Base-by-base conservation (phyloP, 2,888 invertebrate genomes). In the Tortricodes alternella region DNA sequence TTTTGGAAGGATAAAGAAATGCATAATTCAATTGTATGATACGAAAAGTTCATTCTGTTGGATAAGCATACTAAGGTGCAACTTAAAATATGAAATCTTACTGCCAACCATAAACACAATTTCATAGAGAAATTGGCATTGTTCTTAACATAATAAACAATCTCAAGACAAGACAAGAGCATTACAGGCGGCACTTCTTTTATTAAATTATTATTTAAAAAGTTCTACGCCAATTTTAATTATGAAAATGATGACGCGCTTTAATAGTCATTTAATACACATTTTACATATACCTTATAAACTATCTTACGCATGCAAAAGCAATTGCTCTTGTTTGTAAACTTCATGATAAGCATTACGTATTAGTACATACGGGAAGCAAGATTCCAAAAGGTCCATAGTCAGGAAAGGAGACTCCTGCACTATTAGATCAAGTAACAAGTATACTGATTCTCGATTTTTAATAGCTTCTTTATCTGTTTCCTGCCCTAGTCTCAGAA, bases 381-480 rank as follows among this genome's bases (percentile, higher is more conserved):
- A 99, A 8, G 98, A 98, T 84, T 99, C 99, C 65, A 99, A 88
- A 63, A 99, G 92, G 91, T 99, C 99, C 98, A 99, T 99, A 0
- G 99, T 99, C 18, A 99, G 92, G 89, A 98, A 99, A 9, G 99
- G 98, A 9, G 98, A 99, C 82, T 99, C 98, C 83, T 99, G 98
- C 35, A 99, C 99, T 80, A 99, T 98, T 89, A 98, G 95, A 87
- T 99, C 99, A 2, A 99, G 92, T 24, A 99, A 92, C 52, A 99
- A 93, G 87, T 99, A 99, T 32, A 99, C 97, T 0, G 99, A 98
- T 83, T 99, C 99, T 46, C 99, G 92, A 85, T 99, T 98, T 73
- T 94, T 96, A 21, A 96, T 97, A 0, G 95, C 95, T 79, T 99
- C 99, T 78, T 96, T 97, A 71, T 98, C 98, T 3, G 96, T 96